Conservation (phyloP, 2,113 vertebrate species). For the Istiophorus platypterus region DNA sequence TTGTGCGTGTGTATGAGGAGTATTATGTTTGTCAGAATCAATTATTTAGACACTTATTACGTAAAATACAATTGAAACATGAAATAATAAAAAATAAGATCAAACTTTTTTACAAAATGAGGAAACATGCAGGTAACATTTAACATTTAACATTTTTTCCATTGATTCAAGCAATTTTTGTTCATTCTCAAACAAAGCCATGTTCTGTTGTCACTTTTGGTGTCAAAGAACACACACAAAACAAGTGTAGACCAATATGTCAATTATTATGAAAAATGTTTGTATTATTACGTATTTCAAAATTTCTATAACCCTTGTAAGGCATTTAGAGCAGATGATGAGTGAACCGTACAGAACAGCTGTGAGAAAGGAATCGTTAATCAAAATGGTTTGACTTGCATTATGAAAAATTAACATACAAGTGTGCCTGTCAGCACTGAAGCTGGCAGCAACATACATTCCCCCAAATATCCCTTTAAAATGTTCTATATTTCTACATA, state of each 20-base stretch:
- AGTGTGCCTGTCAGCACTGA: neutral
- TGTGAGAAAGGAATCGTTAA: neutral
- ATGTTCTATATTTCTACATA: neutral
- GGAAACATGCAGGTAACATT: neutral
- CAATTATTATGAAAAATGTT: too few relatives aligned
- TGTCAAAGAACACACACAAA: neutral
- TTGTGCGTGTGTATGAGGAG: too few relatives aligned
- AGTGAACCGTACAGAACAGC: conserved; percentile 22
- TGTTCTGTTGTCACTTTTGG: neutral
- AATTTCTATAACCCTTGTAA: conserved; percentile 12
- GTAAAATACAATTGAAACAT: neutral
- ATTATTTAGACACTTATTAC: conserved; percentile 8
- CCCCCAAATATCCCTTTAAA: too few relatives aligned
- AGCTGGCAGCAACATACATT: neutral
- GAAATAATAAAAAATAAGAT: neutral
- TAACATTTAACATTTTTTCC: neutral
- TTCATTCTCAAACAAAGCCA: neutral
- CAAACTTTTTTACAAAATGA: neutral
- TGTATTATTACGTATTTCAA: too few relatives aligned
- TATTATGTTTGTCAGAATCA: conserved; percentile 23
- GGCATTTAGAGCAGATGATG: conserved; percentile 15
- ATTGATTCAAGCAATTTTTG: neutral
- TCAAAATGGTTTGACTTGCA: neutral
- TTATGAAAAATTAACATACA: neutral
- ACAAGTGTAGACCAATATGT: neutral